Evolutionary conservation across 2,888 invertebrate genomes (phyloP).

Genomic region (Monoplex corrugatus): DNA sequence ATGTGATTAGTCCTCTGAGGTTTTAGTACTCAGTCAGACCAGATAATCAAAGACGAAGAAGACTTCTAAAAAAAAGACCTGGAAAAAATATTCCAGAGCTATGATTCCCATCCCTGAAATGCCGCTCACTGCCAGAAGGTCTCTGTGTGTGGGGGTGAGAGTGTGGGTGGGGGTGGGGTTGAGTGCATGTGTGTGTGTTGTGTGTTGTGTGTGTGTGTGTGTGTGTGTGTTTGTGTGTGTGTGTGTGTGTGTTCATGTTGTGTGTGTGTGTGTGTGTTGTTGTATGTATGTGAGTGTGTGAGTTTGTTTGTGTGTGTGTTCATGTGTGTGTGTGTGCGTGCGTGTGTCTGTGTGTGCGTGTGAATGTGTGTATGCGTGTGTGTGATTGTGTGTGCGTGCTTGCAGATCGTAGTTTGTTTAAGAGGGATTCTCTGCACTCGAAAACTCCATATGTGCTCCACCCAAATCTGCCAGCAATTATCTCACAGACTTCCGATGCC

Average conservation of each 20-base stretch:
- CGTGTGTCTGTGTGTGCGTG: not conserved
- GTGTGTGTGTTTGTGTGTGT: slow-evolving; percentile 24
- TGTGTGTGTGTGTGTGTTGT: not conserved
- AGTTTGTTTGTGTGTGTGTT: not conserved
- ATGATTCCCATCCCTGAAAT: too few species aligned
- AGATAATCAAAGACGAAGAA: too few species aligned
- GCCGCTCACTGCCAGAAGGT: too few species aligned
- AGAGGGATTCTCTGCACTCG: too few species aligned
- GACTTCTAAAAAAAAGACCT: too few species aligned
- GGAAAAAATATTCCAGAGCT: too few species aligned
- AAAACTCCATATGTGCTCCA: too few species aligned
- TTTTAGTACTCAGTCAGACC: too few species aligned
- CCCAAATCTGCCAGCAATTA: too few species aligned
- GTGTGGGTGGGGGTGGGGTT: not conserved
- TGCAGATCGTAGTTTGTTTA: too few species aligned
- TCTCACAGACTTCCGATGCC: too few species aligned
- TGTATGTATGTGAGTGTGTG: slow-evolving; percentile 5
- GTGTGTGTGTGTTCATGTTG: not conserved
- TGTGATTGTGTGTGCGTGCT: not conserved
- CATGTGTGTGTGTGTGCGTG: not conserved
- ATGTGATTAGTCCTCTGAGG: too few species aligned
- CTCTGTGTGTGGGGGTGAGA: not conserved
- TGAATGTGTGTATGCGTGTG: not conserved
- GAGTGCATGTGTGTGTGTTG: not conserved
- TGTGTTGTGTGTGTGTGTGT: not conserved